Evolutionary conservation across 2,113 vertebrate genomes (phyloP), one percentile per base, ranked within the genome.

Genomic region (Ammodytes marinus): DNA sequence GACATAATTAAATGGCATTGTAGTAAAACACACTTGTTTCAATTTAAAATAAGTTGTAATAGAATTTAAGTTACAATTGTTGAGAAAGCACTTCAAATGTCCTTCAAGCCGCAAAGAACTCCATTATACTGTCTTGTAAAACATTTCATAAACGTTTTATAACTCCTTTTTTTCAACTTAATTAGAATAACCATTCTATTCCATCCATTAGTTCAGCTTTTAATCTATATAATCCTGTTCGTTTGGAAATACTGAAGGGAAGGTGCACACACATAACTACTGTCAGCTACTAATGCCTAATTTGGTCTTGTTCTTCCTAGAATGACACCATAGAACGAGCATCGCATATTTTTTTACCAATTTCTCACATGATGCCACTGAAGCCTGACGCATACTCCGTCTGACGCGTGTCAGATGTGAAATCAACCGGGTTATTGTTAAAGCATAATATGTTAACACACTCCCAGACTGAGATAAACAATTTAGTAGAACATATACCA

Each of bases 381-480:
- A 46, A 58, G 4, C 57, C 19, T 19, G 45, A 46, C n/a, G 55
- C 50, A 54, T 47, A 6, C 15, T 39, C 47, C 3, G 8, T 70
- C 68, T 71, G 35, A 49, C 47, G 39, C 64, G n/a, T 67, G 75
- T 76, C 55, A 68, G 27, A 55, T 61, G 42, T 74, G 12, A 69
- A 82, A 77, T 39, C 4, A 71, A 65, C 49, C 64, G 35, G 77
- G 77, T 81, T 76, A 58, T 15, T 42, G 10, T 70, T 58, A 59
- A 39, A 74, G 52, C 17, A 49, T 66, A n/a, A 75, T 66, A 74
- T 80, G 59, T 72, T 80, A 49, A 42, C 63, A 53, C 50, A 43
- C 50, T 80, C 73, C 52, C 35, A 19, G 60, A 54, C 54, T 66
- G 63, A 82, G 77, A 55, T 80, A 72, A 87, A 89, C 83, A 79